Evolutionary conservation across 2,797 vertebrate genomes (phyloP).

Genomic region (Kryptolebias ocellatus): DNA sequence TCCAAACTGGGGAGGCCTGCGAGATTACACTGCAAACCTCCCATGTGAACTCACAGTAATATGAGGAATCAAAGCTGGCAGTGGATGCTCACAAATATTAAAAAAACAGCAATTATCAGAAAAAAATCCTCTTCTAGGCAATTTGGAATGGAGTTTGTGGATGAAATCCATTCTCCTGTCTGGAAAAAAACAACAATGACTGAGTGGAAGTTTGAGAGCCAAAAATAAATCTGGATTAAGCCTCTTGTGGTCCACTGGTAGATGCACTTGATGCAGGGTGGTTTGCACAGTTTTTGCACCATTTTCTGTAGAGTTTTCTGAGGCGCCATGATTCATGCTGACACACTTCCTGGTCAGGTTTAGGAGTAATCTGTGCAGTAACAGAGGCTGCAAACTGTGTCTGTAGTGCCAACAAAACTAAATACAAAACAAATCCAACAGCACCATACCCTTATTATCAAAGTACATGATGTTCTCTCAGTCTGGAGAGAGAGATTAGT

Average conservation of each 20-base stretch:
- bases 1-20: constrained; percentile 37
- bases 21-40: constrained; percentile 41
- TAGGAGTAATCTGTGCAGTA: constrained; percentile 21
- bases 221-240: constrained; percentile 73
- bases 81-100: constrained; percentile 61
- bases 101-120: constrained; percentile 54
- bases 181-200: constrained; percentile 52
- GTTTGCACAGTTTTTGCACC: constrained; percentile 29
- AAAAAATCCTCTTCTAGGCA: constrained; percentile 58
- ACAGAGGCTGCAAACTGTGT: constrained; percentile 17
- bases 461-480: constrained; percentile 25
- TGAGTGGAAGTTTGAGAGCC: constrained; percentile 50
- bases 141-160: constrained; percentile 46
- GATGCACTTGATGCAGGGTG: constrained; percentile 19
- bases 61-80: constrained; percentile 66
- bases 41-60: constrained; percentile 51
- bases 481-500: constrained; percentile 20
- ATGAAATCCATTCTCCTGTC: constrained; percentile 46
- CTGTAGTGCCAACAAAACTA: constrained; percentile 11
- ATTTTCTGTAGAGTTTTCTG: constrained; percentile 22
- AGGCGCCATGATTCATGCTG: constrained; percentile 10
- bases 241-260: constrained; percentile 19
- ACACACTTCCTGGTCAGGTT: constrained; percentile 30
- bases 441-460: constrained; percentile 30
- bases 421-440: constrained; percentile 40